Base-by-base conservation (phyloP, 1,140 invertebrate genomes). In the Drosophila murphyi region DNA sequence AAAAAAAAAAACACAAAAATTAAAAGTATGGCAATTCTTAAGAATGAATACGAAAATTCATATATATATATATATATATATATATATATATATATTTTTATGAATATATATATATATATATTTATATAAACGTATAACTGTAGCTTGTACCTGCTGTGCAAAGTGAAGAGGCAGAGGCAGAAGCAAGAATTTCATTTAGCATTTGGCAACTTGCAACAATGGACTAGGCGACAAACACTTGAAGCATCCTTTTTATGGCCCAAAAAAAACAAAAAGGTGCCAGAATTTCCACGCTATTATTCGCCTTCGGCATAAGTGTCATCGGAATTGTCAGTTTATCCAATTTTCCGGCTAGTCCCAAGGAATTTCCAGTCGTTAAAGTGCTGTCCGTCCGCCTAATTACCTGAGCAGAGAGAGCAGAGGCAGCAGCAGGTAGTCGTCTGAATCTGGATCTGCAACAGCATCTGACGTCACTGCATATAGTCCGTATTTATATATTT, bases 401-500 rank as follows among this genome's bases (percentile, higher is more conserved):
- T 83, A 80, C 80, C 80, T 69, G 67, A 29, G 20, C 20, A 20
- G 20, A 20, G 20, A 20, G 1, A 20, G 20, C 34, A 6, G 8
- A 48, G 32, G 43, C 8, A 3, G 54, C 32, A 20, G 54, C 80
- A 83, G 81, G 81, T 83, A 83, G 59, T 60, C 59, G 32, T 7
- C 34, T 31, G 47, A 34, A 59, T 6, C 47, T 32, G 12, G 37
- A 39, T 8, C 6, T 7, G 32, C 56, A 70, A 37, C 35, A 10
- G 28, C 4, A 32, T 68, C 54, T 47, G 80, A 82, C 80, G 80
- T 80, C 76, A 82, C 54, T 45, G 61, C 31, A 7, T 7, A 34
- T 45, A 6, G 20, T 20, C 20, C 20, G 20, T 20, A 20, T 12
- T 12, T 12, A 39, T 39, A 39, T n/a, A 43, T 10, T 20, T 39